Evolutionary conservation across 2,797 vertebrate species (phyloP).

Genomic region (Argya squamiceps): DNA sequence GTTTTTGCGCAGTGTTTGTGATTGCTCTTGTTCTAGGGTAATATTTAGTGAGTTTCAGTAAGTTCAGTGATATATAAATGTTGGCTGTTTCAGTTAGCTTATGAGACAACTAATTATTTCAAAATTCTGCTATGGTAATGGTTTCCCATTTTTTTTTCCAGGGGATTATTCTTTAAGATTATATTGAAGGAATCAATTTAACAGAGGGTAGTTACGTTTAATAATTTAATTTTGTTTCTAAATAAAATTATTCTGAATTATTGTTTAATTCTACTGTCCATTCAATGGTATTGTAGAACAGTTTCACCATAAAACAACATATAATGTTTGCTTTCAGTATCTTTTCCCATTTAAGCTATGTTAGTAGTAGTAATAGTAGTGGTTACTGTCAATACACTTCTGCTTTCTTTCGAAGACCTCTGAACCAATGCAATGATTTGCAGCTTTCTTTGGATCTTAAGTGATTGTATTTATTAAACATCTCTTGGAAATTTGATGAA

Average conservation of each 20-base stretch:
- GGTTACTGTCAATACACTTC: neutral
- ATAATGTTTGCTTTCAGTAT: neutral
- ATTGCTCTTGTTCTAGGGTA: neutral
- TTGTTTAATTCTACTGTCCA: neutral
- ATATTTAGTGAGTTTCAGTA: neutral
- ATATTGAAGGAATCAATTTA: neutral
- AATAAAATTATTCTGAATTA: neutral
- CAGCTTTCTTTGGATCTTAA: conserved; percentile 8
- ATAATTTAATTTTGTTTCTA: neutral
- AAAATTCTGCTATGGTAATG: neutral
- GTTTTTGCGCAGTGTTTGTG: neutral
- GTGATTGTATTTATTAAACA: neutral
- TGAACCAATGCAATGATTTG: neutral
- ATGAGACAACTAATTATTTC: neutral
- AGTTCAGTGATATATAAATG: neutral
- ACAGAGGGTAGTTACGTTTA: neutral
- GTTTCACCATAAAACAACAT: neutral
- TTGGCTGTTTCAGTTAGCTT: neutral
- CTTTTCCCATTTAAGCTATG: neutral
- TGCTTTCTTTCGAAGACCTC: neutral
- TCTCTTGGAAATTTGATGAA: neutral
- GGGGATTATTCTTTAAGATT: neutral
- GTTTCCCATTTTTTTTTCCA: neutral
- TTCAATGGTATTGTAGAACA: neutral
- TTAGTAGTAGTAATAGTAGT: neutral